phyloP scores from a whole-genome alignment of 2,797 vertebrate genomes.

The Delichon dasypus region DNA sequence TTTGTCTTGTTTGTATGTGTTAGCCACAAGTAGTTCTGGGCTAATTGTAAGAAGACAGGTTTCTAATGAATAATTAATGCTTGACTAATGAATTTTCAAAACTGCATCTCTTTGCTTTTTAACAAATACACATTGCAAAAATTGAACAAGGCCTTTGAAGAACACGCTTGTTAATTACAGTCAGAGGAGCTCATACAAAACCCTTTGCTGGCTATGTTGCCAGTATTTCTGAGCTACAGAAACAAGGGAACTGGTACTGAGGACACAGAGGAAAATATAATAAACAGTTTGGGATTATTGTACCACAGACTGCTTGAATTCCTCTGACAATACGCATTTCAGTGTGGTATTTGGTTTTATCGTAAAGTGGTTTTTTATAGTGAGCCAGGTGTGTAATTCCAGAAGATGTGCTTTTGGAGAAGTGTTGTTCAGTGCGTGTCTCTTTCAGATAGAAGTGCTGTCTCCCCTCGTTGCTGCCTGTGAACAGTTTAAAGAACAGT shows the following conservation, averaged over 20 bases:
- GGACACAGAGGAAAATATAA: neutral
- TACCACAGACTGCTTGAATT: neutral
- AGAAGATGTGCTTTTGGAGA: neutral
- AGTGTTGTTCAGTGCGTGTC: neutral
- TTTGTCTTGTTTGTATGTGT: neutral
- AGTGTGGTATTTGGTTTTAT: neutral
- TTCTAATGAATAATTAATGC: neutral
- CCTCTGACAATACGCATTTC: neutral
- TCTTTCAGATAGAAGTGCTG: slow-evolving; percentile 79
- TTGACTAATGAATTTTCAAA: neutral
- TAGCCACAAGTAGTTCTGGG: neutral
- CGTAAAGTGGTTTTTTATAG: neutral
- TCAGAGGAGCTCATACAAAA: neutral
- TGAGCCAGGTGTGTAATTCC: neutral
- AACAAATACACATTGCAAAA: neutral
- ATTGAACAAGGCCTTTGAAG: neutral
- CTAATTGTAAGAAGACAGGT: neutral
- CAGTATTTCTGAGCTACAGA: neutral
- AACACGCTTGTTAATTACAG: neutral
- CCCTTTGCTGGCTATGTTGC: neutral
- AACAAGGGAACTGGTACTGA: neutral
- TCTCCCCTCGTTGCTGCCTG: slow-evolving; percentile 70
- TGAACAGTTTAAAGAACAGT: slow-evolving; percentile 78
- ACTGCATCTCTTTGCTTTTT: neutral
- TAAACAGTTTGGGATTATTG: neutral